A percentile compares a stretch with the other conserved stretches of the same genome.
These are phyloP conservation scores for Eudemis profundana DNA, from an alignment of 2,888 invertebrate species.

Conservation along the genomic window DNA sequence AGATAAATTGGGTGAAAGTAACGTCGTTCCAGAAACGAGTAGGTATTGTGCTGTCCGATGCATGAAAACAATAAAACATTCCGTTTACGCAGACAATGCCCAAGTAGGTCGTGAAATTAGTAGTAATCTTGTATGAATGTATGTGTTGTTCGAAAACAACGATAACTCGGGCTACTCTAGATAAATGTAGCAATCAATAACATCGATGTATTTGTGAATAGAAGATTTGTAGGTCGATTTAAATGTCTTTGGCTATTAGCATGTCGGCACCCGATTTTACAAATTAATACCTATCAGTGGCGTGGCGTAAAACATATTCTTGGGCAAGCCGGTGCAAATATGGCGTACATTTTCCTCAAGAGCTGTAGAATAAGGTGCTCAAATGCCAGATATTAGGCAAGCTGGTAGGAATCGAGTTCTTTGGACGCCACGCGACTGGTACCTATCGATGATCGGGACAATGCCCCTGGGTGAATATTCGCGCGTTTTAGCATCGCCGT, in stretches of 20 bases:
- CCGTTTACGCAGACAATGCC: conserved; percentile 39
- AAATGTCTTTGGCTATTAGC: conserved; percentile 11
- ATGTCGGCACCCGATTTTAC: neutral
- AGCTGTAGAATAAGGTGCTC: no score
- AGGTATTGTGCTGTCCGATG: conserved; percentile 47
- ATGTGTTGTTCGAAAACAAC: conserved; percentile 35
- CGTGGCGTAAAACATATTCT: no score
- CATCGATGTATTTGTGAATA: conserved; percentile 6
- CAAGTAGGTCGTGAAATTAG: conserved; percentile 42
- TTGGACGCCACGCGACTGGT: no score
- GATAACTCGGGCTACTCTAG: conserved; percentile 18
- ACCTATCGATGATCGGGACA: no score
- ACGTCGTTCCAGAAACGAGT: conserved; percentile 51
- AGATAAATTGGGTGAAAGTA: conserved; percentile 60
- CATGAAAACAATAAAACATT: conserved; percentile 52
- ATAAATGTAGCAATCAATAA: conserved; percentile 23
- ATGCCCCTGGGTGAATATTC: no score
- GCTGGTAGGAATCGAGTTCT: no score
- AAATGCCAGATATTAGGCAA: no score
- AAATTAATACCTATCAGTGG: no score
- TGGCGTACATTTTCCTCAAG: no score
- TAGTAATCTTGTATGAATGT: conserved; percentile 22
- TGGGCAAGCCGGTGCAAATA: no score
- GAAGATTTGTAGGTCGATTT: conserved; percentile 10
- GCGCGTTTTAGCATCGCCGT: no score